Conservation (phyloP, 2,888 invertebrate species). For the Lasioglossum morio region DNA sequence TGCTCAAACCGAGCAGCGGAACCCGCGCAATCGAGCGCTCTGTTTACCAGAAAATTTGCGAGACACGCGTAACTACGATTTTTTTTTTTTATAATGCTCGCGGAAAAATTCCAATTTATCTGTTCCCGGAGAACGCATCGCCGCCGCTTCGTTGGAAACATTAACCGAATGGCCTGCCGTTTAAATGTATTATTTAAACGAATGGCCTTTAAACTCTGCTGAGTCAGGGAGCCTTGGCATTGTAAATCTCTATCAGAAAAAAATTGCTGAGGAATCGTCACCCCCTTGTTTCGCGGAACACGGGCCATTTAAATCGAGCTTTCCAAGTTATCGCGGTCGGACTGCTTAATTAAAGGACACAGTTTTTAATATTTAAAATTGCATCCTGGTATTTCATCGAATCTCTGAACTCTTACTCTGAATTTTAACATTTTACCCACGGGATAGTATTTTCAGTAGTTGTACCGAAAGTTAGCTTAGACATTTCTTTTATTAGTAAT, state of each 20-base stretch:
- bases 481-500: too few species aligned
- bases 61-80: neutral
- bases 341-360: neutral
- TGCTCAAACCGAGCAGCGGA: neutral
- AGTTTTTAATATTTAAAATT: neutral
- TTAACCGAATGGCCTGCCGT: neutral
- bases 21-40: neutral
- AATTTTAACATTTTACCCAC: neutral
- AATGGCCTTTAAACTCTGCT: neutral
- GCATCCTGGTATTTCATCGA: neutral
- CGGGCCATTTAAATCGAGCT: neutral
- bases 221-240: neutral
- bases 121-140: neutral
- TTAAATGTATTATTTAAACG: neutral
- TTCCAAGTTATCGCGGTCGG: neutral
- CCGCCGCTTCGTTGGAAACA: neutral
- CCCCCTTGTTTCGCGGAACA: neutral
- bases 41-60: neutral
- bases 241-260: neutral
- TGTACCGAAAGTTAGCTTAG: too few species aligned
- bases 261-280: neutral
- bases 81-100: neutral
- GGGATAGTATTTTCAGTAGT: too few species aligned
- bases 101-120: slow-evolving; percentile 2
- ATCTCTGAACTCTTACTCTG: neutral